Base-by-base conservation (phyloP, 2,113 vertebrate genomes). In the Apus apus region DNA sequence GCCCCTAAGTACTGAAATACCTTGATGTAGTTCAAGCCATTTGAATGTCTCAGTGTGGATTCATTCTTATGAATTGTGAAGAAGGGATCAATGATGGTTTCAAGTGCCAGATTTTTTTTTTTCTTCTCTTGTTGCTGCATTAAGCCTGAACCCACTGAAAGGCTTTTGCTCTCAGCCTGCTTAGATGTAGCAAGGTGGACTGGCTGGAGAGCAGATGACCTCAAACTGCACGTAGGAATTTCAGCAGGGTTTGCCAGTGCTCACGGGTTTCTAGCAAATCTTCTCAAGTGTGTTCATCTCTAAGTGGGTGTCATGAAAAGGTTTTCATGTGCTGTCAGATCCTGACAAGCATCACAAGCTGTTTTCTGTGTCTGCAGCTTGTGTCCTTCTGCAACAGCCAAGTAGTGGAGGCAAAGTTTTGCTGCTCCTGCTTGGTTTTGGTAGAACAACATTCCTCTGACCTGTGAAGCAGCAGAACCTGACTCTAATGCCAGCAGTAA, bases 161-260 rank as follows among this genome's bases (percentile, higher is more conserved):
- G 34, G 40, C 5, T 74, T 80, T 88, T 86, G 56, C 14, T 74
- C 68, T 60, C 16, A 27, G 7, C 21, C 29, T 60, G 36, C 66
- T 40, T 56, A 84, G 32, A 40, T 56, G 20, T 15, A 75, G 23
- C 38, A 85, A 75, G 50, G 20, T 40, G 40, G 15, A 66, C 20
- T 50, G 56, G 8, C 5, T 0, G 0, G 40, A 70, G 40, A 70
- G 11, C 50, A 58, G 18, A 34, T 0, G 9, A n/a, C 18, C 56
- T 68, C 38, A 74, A n/a, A 46, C 6, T 50, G 30, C 40, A 29
- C 0, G 2, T 1, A 84, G 23, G 67, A 36, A 15, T 79, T 79
- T 22, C 34, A 61, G 13, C 4, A n/a, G 22, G 14, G 9, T 76
- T 68, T 72, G n/a, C 34, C 7, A 48, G 11, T n/a, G 71, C 50